These are phyloP conservation scores for Zaprionus camerounensis DNA, from an alignment of 1,140 invertebrate species.

Conservation along the genomic window DNA sequence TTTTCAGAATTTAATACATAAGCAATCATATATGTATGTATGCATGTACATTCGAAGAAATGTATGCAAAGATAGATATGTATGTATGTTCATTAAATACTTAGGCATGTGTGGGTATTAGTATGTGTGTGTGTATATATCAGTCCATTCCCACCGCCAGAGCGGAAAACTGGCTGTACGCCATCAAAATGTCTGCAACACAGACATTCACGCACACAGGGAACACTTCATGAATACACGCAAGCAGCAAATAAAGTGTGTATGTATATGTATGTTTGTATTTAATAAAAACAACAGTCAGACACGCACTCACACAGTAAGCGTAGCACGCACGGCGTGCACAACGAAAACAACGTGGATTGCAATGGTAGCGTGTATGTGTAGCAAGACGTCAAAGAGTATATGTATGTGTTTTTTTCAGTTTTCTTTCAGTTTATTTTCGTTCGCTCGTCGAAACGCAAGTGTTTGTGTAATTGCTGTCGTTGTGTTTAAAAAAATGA, in stretches of 20 bases:
- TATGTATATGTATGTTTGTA: slow-evolving; percentile 18
- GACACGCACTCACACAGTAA: slow-evolving; percentile 47
- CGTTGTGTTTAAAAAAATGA: slow-evolving; percentile 28
- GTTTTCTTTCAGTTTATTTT: slow-evolving; percentile 76
- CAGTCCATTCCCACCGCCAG: slow-evolving; percentile 45
- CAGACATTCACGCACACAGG: slow-evolving; percentile 52
- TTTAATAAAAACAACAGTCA: slow-evolving; percentile 51
- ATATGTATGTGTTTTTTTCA: slow-evolving; percentile 53
- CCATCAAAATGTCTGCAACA: slow-evolving; percentile 69
- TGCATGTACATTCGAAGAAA: background rate
- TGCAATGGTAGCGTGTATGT: slow-evolving; percentile 47
- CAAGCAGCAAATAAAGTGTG: slow-evolving; percentile 53
- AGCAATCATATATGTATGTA: background rate
- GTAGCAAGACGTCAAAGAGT: slow-evolving; percentile 35
- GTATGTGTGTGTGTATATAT: slow-evolving; percentile 4
- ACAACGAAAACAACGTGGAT: slow-evolving; percentile 52
- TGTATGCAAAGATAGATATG: slow-evolving; percentile 4
- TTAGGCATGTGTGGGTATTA: background rate
- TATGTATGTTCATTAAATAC: background rate
- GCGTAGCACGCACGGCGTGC: slow-evolving; percentile 32
- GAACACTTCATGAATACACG: slow-evolving; percentile 40
- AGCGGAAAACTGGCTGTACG: slow-evolving; percentile 77
- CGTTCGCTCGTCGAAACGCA: slow-evolving; percentile 61
- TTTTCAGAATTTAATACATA: too few species aligned
- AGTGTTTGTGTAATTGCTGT: slow-evolving; percentile 62